A percentile compares a stretch with the other conserved stretches of the same genome.
Conservation (phyloP, 2,113 vertebrate species). For the Nesoenas mayeri region DNA sequence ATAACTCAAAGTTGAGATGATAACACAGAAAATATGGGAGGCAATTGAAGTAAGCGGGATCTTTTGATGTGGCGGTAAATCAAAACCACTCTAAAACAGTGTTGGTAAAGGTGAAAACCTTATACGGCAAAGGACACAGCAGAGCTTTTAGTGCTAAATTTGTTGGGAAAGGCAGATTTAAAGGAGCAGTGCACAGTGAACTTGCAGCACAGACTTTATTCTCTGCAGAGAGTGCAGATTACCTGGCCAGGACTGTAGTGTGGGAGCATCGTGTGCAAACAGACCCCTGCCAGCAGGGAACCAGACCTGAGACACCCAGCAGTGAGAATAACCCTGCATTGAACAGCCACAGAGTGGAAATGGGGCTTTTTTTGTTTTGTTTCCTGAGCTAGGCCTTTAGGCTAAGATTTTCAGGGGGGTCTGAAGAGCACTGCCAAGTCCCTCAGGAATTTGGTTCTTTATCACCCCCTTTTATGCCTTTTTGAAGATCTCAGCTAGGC, state of each 20-base stretch:
- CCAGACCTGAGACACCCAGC: not conserved
- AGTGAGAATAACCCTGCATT: not conserved
- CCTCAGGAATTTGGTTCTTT: not conserved
- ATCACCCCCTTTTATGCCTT: not conserved
- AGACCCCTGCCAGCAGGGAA: not conserved
- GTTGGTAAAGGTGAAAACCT: not conserved
- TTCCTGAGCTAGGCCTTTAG: not conserved
- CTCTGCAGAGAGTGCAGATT: not conserved
- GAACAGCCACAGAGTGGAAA: not conserved
- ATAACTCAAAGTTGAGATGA: not conserved
- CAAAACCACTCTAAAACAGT: not conserved
- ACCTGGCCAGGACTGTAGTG: not conserved
- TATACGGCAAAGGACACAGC: not conserved
- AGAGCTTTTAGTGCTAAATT: not conserved
- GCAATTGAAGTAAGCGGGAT: not conserved
- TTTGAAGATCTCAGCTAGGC: not conserved
- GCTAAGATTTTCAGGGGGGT: not conserved
- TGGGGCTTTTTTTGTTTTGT: not conserved
- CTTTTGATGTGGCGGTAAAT: not conserved
- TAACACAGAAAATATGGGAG: not conserved
- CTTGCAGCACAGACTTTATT: not conserved
- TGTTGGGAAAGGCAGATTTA: not conserved
- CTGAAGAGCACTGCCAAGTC: not conserved
- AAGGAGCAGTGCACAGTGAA: not conserved
- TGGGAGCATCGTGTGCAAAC: not conserved